phyloP scores from a whole-genome alignment of 2,113 vertebrate species.

The Petaurus breviceps region DNA sequence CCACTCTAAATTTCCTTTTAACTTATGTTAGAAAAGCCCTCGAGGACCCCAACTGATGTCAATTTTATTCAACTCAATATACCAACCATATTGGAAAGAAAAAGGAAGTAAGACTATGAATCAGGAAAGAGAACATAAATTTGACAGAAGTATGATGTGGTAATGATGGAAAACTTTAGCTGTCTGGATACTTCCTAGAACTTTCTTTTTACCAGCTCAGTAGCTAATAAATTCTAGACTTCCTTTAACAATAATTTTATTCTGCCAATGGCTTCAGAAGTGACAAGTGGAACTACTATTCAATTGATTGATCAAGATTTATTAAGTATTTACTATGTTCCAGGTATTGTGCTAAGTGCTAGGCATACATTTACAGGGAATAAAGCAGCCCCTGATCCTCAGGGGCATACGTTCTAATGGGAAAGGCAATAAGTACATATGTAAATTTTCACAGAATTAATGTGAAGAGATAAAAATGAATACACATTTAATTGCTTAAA shows the following conservation, averaged over 20 bases:
- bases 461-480: background rate
- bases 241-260: background rate
- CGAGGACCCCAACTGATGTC: background rate
- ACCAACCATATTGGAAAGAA: background rate
- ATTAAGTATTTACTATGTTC: too few relatives aligned
- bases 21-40: background rate
- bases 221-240: background rate
- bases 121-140: background rate
- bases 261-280: too few relatives aligned
- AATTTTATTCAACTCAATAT: background rate
- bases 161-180: background rate
- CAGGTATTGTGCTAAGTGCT: too few relatives aligned
- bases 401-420: too few relatives aligned
- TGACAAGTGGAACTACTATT: too few relatives aligned
- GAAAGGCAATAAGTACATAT: too few relatives aligned
- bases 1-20: too few relatives aligned
- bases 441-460: background rate
- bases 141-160: background rate
- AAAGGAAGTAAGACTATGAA: background rate
- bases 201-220: background rate
- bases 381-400: too few relatives aligned
- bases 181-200: background rate
- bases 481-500: too few relatives aligned
- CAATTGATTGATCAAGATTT: too few relatives aligned
- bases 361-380: too few relatives aligned